These are phyloP conservation scores for Drosophila nasuta DNA, from an alignment of 1,140 invertebrate species.

Conservation along the genomic window DNA sequence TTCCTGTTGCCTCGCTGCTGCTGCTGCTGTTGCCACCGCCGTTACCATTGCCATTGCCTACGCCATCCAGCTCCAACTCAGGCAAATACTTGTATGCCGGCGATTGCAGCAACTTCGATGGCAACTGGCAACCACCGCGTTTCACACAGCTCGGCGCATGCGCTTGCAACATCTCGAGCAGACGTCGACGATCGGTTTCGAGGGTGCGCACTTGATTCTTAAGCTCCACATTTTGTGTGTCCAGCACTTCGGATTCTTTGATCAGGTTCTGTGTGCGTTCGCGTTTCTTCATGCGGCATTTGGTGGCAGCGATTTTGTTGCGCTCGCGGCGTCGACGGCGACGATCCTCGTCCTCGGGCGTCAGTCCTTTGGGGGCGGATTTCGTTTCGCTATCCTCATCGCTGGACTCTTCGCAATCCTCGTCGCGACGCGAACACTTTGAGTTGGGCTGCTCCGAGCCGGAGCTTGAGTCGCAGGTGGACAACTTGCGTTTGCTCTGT, in stretches of 20 bases:
- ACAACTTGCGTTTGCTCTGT: conserved; percentile 92
- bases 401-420: conserved; percentile 76
- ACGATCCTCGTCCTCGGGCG: conserved; percentile 95
- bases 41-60: conserved; percentile 18
- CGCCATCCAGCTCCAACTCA: conserved; percentile 62
- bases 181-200: conserved; percentile 87
- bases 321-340: conserved; percentile 92
- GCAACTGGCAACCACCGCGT: conserved; percentile 79
- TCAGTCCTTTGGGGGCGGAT: conserved; percentile 86
- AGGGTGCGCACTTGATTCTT: conserved; percentile 91
- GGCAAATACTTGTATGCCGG: conserved; percentile 76
- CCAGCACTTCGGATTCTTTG: conserved; percentile 93
- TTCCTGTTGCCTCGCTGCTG: conserved; percentile 28
- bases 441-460: conserved; percentile 86
- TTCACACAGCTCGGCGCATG: conserved; percentile 87
- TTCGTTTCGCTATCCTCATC: conserved; percentile 80
- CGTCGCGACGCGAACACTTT: conserved; percentile 78
- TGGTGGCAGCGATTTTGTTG: conserved; percentile 98
- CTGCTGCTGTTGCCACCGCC: conserved; percentile 41
- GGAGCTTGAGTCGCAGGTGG: conserved; percentile 87
- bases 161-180: conserved; percentile 88
- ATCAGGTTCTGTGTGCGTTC: conserved; percentile 94
- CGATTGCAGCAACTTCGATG: conserved; percentile 70
- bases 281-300: conserved; percentile 97
- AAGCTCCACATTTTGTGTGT: conserved; percentile 94